Evolutionary conservation across 2,888 invertebrate genomes (phyloP).

Genomic region (Sepiola atlantica): DNA sequence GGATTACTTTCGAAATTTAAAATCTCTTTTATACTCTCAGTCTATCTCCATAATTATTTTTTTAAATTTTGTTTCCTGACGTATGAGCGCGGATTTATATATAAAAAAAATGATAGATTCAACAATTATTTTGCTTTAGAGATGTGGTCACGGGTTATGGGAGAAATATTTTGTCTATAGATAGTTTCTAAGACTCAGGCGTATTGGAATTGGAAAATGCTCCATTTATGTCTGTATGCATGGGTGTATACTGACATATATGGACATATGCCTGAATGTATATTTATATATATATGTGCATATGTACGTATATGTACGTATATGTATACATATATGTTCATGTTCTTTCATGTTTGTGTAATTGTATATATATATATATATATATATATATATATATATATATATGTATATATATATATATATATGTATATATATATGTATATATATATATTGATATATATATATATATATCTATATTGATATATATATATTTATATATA

Average conservation of each 20-base stretch:
- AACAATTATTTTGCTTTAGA: neutral
- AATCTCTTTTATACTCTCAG: neutral
- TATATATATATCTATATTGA: too few relatives aligned
- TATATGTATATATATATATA: too few relatives aligned
- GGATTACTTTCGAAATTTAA: conserved; percentile 16
- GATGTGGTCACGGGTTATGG: neutral
- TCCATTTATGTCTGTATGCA: neutral
- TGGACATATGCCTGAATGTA: neutral
- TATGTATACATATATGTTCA: neutral
- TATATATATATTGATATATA: too few relatives aligned
- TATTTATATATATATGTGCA: neutral
- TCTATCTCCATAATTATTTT: neutral
- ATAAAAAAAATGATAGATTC: neutral
- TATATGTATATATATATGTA: too few relatives aligned
- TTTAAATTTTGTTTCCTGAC: neutral
- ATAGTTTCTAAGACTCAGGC: too few relatives aligned
- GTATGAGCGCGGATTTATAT: neutral
- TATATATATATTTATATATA: too few relatives aligned
- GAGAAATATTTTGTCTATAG: neutral
- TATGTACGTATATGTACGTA: neutral
- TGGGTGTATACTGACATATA: too few relatives aligned
- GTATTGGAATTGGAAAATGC: neutral
- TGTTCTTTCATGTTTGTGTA: neutral
- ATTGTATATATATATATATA: neutral
- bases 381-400: too few relatives aligned